Conservation (phyloP, 2,113 vertebrate genomes). For the Ancistrus triradiatus region DNA sequence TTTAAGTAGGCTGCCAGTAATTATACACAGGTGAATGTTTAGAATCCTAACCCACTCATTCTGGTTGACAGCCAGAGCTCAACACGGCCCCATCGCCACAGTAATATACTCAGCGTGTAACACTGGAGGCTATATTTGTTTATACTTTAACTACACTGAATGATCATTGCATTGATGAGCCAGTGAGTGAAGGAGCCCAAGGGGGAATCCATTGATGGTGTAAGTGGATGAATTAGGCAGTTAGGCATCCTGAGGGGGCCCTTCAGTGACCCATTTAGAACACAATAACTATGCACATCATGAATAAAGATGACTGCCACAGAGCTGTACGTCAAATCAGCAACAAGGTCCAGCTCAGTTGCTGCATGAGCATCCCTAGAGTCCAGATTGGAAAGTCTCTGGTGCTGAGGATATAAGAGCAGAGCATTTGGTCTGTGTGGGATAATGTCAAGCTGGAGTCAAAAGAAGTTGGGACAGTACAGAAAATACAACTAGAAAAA, state of each 20-base stretch:
- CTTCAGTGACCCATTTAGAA: slow-evolving; percentile 1
- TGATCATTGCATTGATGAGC: neutral
- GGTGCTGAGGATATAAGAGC: neutral
- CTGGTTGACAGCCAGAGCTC: too few species aligned
- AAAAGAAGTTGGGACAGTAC: too few species aligned
- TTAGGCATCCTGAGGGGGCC: neutral
- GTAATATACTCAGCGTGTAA: too few species aligned
- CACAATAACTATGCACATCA: neutral
- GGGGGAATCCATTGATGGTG: slow-evolving; percentile 4
- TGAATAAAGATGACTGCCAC: neutral
- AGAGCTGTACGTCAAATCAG: too few species aligned
- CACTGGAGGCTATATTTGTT: neutral
- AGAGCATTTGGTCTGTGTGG: neutral
- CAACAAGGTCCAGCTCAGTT: neutral
- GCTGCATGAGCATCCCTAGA: neutral
- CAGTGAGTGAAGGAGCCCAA: slow-evolving; percentile 11
- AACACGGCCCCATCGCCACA: too few species aligned
- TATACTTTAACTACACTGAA: neutral
- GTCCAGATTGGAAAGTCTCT: too few species aligned
- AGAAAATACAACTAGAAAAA: too few species aligned
- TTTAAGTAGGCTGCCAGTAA: too few species aligned
- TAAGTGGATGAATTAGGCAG: slow-evolving; percentile 22
- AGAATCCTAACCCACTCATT: too few species aligned
- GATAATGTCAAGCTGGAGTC: too few species aligned
- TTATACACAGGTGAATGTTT: too few species aligned